Conservation (phyloP, 2,888 invertebrate species). For the Drosophila ezoana region DNA sequence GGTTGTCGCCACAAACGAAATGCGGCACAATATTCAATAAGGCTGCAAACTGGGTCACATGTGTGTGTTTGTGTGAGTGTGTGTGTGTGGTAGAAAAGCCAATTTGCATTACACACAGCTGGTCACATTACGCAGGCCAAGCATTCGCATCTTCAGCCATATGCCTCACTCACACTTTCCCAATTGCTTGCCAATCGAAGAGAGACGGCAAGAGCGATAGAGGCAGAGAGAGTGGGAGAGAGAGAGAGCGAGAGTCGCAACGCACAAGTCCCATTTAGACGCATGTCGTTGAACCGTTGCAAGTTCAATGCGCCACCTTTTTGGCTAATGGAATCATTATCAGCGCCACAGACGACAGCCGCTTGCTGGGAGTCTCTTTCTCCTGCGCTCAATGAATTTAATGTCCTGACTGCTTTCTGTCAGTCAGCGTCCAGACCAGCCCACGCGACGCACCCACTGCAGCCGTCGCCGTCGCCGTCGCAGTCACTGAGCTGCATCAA, state of each 20-base stretch:
- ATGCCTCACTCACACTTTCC: slow-evolving; percentile 1
- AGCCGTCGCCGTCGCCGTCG: too few species aligned
- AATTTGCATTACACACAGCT: slow-evolving; percentile 49
- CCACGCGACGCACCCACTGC: background rate
- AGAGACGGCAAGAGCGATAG: background rate
- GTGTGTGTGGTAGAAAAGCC: slow-evolving; percentile 28
- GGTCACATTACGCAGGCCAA: slow-evolving; percentile 31
- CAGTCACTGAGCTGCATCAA: slow-evolving; percentile 8
- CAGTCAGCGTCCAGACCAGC: slow-evolving; percentile 36
- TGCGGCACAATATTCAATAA: slow-evolving; percentile 73
- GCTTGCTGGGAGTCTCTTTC: slow-evolving; percentile 8
- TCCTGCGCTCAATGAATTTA: slow-evolving; percentile 36
- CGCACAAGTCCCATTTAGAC: slow-evolving; percentile 11
- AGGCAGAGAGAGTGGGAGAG: background rate
- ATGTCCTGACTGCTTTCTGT: slow-evolving; percentile 52
- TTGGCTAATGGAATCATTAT: slow-evolving; percentile 76
- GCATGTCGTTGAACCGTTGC: slow-evolving; percentile 66
- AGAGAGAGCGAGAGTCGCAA: background rate
- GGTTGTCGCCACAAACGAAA: slow-evolving; percentile 57
- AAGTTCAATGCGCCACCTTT: slow-evolving; percentile 71
- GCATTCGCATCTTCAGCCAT: slow-evolving; percentile 32
- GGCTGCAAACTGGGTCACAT: slow-evolving; percentile 53
- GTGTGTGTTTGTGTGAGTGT: slow-evolving; percentile 14
- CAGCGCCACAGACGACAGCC: slow-evolving; percentile 37
- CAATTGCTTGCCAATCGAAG: slow-evolving; percentile 30